Evolutionary conservation across 2,888 invertebrate genomes (phyloP).

Genomic region (Dusona sp.): DNA sequence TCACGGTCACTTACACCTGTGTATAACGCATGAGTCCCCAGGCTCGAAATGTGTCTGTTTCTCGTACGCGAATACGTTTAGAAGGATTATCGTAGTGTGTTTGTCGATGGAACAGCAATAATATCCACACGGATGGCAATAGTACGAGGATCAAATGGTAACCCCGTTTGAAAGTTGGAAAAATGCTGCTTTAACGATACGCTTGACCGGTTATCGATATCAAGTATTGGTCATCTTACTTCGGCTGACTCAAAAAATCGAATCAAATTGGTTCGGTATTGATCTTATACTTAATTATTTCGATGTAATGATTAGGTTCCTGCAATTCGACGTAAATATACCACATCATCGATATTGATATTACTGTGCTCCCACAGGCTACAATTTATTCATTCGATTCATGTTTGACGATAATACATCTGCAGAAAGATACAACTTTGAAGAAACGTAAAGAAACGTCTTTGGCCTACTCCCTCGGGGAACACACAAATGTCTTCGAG

Average conservation of each 20-base stretch:
- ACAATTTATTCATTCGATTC: background rate
- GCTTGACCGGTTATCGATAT: background rate
- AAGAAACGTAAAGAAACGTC: constrained; percentile 7
- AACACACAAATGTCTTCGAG: constrained; percentile 48
- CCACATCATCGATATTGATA: background rate
- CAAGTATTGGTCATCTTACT: too few species aligned
- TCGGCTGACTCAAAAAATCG: background rate
- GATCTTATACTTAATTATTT: background rate
- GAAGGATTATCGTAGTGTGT: background rate
- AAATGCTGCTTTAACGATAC: background rate
- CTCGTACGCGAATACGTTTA: constrained; percentile 18
- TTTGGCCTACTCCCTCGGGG: constrained; percentile 25
- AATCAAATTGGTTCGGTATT: background rate
- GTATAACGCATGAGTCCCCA: constrained; percentile 30
- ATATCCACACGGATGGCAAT: background rate
- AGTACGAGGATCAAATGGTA: background rate
- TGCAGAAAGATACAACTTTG: constrained; percentile 21
- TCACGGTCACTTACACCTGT: constrained; percentile 51
- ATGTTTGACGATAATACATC: constrained; percentile 6
- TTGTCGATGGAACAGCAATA: background rate
- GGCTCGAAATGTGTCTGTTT: constrained; percentile 21
- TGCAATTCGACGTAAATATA: background rate
- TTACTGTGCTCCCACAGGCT: background rate
- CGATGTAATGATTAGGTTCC: background rate
- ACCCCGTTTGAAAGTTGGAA: background rate